A percentile compares a stretch with the other conserved stretches of the same genome.
Conservation (phyloP, 2,113 vertebrate genomes). For the Mesoclemmys tuberculata region DNA sequence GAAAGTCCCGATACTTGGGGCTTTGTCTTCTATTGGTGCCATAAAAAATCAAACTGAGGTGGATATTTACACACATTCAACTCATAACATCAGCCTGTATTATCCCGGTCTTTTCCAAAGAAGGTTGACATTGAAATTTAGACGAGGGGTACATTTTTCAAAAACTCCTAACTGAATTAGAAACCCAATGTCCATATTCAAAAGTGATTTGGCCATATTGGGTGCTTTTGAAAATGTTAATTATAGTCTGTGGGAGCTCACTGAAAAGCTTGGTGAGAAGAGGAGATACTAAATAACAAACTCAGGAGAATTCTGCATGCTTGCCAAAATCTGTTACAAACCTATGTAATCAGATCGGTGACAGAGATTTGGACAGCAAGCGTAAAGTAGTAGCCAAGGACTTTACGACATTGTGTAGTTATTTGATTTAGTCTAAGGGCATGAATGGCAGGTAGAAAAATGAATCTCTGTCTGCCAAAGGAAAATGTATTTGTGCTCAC, state of each 20-base stretch:
- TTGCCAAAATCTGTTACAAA: background rate
- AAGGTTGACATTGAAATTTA: background rate
- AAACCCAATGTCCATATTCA: background rate
- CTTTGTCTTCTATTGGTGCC: no score
- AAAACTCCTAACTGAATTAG: background rate
- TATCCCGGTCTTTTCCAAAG: background rate
- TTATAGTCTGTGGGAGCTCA: background rate
- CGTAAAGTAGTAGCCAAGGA: background rate
- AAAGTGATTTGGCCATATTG: background rate
- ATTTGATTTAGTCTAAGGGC: accelerated
- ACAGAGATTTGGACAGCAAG: background rate
- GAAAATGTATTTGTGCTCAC: background rate
- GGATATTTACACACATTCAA: background rate
- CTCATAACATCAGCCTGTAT: background rate
- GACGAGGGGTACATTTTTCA: background rate
- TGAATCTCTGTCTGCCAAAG: background rate
- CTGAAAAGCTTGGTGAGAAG: slow-evolving; percentile 4
- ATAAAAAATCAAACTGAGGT: background rate
- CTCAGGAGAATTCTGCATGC: background rate
- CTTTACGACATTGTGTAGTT: background rate
- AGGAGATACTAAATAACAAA: background rate
- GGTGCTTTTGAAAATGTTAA: background rate
- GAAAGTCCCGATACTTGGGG: no score
- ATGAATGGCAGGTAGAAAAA: background rate
- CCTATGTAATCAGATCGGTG: background rate